These are phyloP conservation scores for Patagioenas fasciata DNA, from an alignment of 2,113 vertebrate genomes.

Conservation along the genomic window DNA sequence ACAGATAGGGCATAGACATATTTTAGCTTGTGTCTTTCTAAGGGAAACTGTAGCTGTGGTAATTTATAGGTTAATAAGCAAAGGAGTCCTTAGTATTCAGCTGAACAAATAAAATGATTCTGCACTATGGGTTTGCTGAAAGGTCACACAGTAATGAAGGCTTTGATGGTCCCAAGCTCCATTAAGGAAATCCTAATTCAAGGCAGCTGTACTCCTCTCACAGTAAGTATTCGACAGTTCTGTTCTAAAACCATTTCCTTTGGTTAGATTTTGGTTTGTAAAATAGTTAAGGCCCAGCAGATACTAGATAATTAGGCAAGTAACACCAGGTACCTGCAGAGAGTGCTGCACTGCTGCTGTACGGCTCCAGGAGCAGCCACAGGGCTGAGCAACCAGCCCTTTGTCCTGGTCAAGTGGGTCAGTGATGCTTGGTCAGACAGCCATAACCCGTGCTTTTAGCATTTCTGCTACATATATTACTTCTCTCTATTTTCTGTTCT, in stretches of 20 bases:
- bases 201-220: slow-evolving; percentile 12
- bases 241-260: not conserved
- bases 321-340: not conserved
- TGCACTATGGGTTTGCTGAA: slow-evolving; percentile 9
- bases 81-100: not conserved
- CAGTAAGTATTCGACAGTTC: not conserved
- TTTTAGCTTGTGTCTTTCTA: slow-evolving; percentile 5
- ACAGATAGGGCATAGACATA: slow-evolving; percentile 6
- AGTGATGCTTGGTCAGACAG: not conserved
- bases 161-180: not conserved
- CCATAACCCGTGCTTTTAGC: not conserved
- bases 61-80: slow-evolving; percentile 55
- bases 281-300: not conserved
- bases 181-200: slow-evolving; percentile 28
- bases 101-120: slow-evolving; percentile 55
- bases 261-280: not conserved
- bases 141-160: slow-evolving; percentile 3
- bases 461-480: not conserved
- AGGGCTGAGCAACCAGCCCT: not conserved
- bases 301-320: not conserved
- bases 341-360: not conserved
- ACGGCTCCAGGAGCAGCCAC: not conserved
- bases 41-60: not conserved
- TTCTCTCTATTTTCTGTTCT: not conserved
- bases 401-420: not conserved